Evolutionary conservation across 2,888 invertebrate genomes (phyloP), one percentile per base, ranked within the genome.

Genomic region (Orthonychiurus folsomi): DNA sequence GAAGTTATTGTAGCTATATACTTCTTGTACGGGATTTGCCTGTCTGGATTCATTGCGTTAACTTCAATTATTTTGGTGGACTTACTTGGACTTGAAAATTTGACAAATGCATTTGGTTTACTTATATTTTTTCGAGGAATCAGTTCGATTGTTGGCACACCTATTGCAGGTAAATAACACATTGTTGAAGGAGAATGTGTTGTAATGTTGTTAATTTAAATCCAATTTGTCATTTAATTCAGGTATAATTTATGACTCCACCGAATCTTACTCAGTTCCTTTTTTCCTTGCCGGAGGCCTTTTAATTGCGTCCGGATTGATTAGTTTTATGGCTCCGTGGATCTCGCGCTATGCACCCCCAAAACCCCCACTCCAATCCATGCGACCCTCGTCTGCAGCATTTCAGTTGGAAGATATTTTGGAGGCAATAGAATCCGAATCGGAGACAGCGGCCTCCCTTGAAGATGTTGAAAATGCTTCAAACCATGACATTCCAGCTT

Each of bases 21-120:
- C 50, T 82, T 91, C 70, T 86, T 89, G 74, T 95, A 94, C 77
- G 95, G 95, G 66, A 81, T 94, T 70, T 90, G 91, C 74, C 87
- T 92, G 73, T 91, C 96, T 67, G 95, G 94, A 67, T 96, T 93
- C 80, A 94, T 97, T 75, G 94, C 95, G 15, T 81, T 97, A 64
- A 97, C 96, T 50, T 96, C 96, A 55, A 96, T 97, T 76, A 93
- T 97, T 76, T 82, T 97, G 67, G 95, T 95, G 72, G 95, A 97
- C 78, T 82, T 96, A 50, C 82, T 97, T 58, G 96, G 96, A 1
- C 80, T 97, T 76, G 94, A 95, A 76, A 89, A 89, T 77, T 80
- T 97, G 72, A 96, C 96, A 56, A 96, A 93, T 78, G 94, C 96
- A 56, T 97, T 96, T 79, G 97, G 97, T 15, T 82, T 97, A 66